Conservation (phyloP, 2,797 vertebrate species). For the Sphaeramia orbicularis region DNA sequence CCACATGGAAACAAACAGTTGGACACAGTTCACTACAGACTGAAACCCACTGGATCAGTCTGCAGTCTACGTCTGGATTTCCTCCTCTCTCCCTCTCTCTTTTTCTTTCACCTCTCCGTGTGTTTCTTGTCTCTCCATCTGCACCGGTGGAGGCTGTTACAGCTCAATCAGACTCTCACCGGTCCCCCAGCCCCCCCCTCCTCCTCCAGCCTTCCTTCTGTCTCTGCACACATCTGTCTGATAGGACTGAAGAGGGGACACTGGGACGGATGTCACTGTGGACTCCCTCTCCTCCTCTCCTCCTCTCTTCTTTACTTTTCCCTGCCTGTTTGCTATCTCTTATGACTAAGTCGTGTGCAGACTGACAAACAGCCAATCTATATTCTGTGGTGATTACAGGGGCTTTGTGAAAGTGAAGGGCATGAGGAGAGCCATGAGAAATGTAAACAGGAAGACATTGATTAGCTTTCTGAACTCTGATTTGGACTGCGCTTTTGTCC, state of each 20-base stretch:
- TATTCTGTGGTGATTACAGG: slow-evolving; percentile 60
- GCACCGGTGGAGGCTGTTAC: slow-evolving; percentile 55
- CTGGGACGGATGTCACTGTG: slow-evolving; percentile 39
- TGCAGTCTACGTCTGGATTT: slow-evolving; percentile 50
- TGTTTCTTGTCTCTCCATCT: slow-evolving; percentile 40
- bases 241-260: slow-evolving; percentile 60
- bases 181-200: no score
- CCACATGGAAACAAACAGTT: slow-evolving; percentile 33
- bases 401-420: slow-evolving; percentile 69
- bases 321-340: slow-evolving; percentile 60
- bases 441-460: slow-evolving; percentile 70
- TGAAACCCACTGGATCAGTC: slow-evolving; percentile 64
- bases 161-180: slow-evolving; percentile 65
- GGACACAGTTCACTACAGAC: slow-evolving; percentile 52
- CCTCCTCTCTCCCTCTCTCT: slow-evolving; percentile 43
- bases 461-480: slow-evolving; percentile 65
- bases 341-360: slow-evolving; percentile 62
- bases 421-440: slow-evolving; percentile 55
- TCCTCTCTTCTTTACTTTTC: slow-evolving; percentile 47
- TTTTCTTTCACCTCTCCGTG: slow-evolving; percentile 13
- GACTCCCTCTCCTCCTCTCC: slow-evolving; percentile 4
- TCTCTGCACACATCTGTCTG: slow-evolving; percentile 42
- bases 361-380: slow-evolving; percentile 68
- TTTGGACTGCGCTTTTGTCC: slow-evolving; percentile 34
- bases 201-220: slow-evolving; percentile 42